Evolutionary conservation across 1,140 invertebrate genomes (phyloP).

Genomic region (Temnothorax longispinosus): DNA sequence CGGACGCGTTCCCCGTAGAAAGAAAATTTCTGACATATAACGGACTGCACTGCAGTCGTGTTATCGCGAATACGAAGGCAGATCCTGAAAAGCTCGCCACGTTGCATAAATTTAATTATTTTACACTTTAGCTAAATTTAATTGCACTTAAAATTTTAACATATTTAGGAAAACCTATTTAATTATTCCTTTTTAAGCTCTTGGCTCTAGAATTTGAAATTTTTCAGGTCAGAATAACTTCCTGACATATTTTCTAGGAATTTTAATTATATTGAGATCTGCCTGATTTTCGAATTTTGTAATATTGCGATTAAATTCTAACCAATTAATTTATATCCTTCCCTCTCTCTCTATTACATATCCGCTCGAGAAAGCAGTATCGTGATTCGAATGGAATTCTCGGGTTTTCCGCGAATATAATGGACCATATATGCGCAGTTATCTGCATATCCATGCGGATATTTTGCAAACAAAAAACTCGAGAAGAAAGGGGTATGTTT

Average conservation of each 20-base stretch:
- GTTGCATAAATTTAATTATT: slow-evolving; percentile 19
- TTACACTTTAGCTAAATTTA: neutral
- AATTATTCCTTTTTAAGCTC: neutral
- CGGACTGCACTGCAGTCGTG: neutral
- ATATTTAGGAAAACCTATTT: neutral
- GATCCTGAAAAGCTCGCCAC: neutral
- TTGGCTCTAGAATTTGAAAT: neutral
- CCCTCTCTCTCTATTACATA: neutral
- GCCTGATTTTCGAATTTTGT: neutral
- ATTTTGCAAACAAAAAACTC: slow-evolving; percentile 45
- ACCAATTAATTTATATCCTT: slow-evolving; percentile 1
- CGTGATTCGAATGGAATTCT: neutral
- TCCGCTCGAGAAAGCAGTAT: neutral
- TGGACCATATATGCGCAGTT: neutral
- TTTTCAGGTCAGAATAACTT: neutral
- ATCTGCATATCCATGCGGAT: neutral
- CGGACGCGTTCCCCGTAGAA: neutral
- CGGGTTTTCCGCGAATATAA: neutral
- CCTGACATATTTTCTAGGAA: neutral
- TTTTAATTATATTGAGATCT: neutral
- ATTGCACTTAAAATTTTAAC: neutral
- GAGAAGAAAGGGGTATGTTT: slow-evolving; percentile 6
- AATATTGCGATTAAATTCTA: neutral
- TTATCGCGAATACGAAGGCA: neutral
- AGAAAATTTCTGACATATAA: slow-evolving; percentile 15